Base-by-base conservation (phyloP, 2,888 invertebrate species). In the Plagodis pulveraria region DNA sequence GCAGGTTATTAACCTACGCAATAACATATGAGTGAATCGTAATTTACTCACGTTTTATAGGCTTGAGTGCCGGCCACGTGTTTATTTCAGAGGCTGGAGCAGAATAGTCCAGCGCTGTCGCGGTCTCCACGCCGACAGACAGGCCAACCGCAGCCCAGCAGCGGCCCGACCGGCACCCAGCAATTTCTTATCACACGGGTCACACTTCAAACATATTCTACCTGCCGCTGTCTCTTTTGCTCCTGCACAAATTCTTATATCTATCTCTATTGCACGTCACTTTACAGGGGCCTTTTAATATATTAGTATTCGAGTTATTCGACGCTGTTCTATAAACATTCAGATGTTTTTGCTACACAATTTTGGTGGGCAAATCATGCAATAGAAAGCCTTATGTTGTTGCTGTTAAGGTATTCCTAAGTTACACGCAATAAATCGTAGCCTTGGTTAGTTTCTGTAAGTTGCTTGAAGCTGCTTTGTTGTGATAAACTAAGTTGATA, bases 1-100 rank as follows among this genome's bases (percentile, higher is more conserved):
- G n/a, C 52, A 53, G 60, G 60, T 55, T 56, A 59, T 12, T 58
- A 58, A 60, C 56, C 53, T 60, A 51, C 6, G 36, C 12, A 40
- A n/a, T 34, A 50, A 47, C 52, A 11, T n/a, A n/a, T 51, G 45
- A 72, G 60, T 63, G 51, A 69, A 70, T 66, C 59, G 57, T 57
- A 66, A 61, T 69, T 55, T 74, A 89, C 90, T 90, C 73, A 91
- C 89, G 70, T 76, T 81, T 84, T 82, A 66, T 77, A 79, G 80
- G 81, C 80, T 80, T 70, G 71, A 60, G 66, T 67, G 77, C 80
- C 86, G 83, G 81, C 88, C 91, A 91, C 91, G 91, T 91, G 91
- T 81, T 86, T 72, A 65, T 55, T 64, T 66, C 50, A 48, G 50
- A 62, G 64, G 67, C 72, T 74, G 78, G 72, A 64, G 67, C 70